These are phyloP conservation scores for Cololabis saira DNA, from an alignment of 2,113 vertebrate genomes.

Conservation along the genomic window DNA sequence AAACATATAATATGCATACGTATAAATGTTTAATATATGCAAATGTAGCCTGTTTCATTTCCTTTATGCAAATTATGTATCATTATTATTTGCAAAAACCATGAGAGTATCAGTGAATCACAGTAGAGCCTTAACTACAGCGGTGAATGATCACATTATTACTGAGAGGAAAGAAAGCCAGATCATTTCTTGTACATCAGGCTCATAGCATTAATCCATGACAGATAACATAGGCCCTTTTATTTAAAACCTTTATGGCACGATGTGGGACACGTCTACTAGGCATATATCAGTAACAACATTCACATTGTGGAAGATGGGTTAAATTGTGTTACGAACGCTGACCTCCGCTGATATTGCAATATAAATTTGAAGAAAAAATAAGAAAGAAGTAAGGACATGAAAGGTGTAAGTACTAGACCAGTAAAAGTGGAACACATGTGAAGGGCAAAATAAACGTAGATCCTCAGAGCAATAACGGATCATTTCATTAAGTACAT, in stretches of 20 bases:
- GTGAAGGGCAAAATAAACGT: conserved; percentile 51
- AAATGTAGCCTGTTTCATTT: conserved; percentile 79
- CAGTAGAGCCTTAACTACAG: conserved; percentile 46
- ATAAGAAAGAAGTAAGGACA: background rate
- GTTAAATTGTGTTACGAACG: conserved; percentile 19
- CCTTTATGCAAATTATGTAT: conserved; percentile 77
- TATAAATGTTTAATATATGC: conserved; percentile 79
- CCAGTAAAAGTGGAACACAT: conserved; percentile 49
- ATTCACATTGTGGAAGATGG: conserved; percentile 6
- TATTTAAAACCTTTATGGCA: conserved; percentile 35
- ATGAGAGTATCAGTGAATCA: conserved; percentile 70
- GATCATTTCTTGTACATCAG: conserved; percentile 61
- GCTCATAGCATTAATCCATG: conserved; percentile 48
- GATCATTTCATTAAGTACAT: conserved; percentile 58
- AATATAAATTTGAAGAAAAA: conserved; percentile 27
- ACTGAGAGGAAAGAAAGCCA: conserved; percentile 43
- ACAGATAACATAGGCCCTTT: conserved; percentile 56
- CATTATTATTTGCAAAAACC: conserved; percentile 74
- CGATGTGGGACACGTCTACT: conserved; percentile 9
- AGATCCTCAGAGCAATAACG: conserved; percentile 32
- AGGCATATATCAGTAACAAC: conserved; percentile 24
- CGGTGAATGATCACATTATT: conserved; percentile 69
- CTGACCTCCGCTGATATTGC: conserved; percentile 36
- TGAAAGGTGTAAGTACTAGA: conserved; percentile 13
- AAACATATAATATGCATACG: conserved; percentile 74